phyloP scores from a whole-genome alignment of 2,797 vertebrate species.

The Hippoglossus hippoglossus region DNA sequence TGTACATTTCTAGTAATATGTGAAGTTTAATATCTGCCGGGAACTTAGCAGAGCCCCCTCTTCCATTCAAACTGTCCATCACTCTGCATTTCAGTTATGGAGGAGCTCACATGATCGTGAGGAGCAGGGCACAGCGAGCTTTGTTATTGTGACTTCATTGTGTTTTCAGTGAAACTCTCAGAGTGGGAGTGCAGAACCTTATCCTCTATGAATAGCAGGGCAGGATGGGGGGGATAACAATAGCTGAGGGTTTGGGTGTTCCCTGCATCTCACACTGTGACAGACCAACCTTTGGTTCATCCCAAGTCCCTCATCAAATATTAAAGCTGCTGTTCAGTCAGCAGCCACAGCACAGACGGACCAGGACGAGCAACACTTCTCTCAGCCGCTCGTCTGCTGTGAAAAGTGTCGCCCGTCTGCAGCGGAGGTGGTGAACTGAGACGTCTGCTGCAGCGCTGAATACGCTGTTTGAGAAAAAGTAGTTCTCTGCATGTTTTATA shows the following conservation, averaged over 20 bases:
- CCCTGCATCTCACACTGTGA: conserved; percentile 72
- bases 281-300: conserved; percentile 77
- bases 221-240: conserved; percentile 71
- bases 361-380: conserved; percentile 58
- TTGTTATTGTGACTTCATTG: conserved; percentile 77
- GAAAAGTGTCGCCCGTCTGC: not conserved
- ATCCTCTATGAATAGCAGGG: conserved; percentile 78
- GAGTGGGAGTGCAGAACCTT: conserved; percentile 71
- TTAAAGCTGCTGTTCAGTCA: conserved; percentile 78
- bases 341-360: conserved; percentile 35
- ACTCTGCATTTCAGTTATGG: conserved; percentile 27
- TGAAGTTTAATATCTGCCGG: conserved; percentile 27
- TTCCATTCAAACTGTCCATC: conserved; percentile 55
- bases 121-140: conserved; percentile 67
- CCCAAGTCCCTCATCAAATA: conserved; percentile 79
- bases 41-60: conserved; percentile 34
- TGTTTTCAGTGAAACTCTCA: conserved; percentile 74
- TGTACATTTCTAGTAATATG: not conserved
- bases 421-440: not conserved
- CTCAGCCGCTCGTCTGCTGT: conserved; percentile 49
- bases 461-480: no score
- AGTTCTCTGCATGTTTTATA: not conserved
- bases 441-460: conserved; percentile 13
- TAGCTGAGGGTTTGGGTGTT: conserved; percentile 79
- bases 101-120: conserved; percentile 68